Evolutionary conservation across 2,888 invertebrate species (phyloP).

Genomic region (Diloba caeruleocephala): DNA sequence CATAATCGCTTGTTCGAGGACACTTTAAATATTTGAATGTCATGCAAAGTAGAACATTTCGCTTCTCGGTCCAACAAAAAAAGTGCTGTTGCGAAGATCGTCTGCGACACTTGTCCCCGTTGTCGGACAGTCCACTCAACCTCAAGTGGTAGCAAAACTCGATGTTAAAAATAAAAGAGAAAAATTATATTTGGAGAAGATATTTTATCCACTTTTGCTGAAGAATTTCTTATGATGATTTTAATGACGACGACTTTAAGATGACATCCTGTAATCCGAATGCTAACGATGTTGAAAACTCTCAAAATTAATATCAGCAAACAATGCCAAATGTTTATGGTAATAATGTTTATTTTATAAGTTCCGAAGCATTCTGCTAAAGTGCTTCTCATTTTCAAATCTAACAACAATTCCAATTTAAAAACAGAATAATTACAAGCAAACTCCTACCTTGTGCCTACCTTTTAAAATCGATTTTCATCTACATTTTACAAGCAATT

Average conservation of each 20-base stretch:
- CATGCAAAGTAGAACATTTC: constrained; percentile 55
- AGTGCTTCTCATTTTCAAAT: constrained; percentile 11
- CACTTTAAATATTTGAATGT: constrained; percentile 51
- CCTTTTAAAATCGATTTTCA: neutral
- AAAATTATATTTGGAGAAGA: constrained; percentile 53
- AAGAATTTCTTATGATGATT: constrained; percentile 1
- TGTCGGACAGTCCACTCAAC: constrained; percentile 60
- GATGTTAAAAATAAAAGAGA: constrained; percentile 62
- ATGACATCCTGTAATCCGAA: constrained; percentile 2
- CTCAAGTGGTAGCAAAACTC: constrained; percentile 54
- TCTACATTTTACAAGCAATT: neutral
- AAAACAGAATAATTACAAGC: neutral
- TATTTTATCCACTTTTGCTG: constrained; percentile 34
- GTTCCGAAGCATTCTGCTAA: neutral
- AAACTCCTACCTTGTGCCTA: neutral
- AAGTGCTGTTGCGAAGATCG: constrained; percentile 58
- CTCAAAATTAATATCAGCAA: neutral
- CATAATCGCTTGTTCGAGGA: constrained; percentile 37
- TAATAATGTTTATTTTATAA: constrained; percentile 1
- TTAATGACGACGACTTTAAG: constrained; percentile 15
- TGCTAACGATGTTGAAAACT: neutral
- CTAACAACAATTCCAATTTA: constrained; percentile 9
- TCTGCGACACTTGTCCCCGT: constrained; percentile 66
- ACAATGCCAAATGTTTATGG: neutral
- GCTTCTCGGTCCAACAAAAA: constrained; percentile 52